Evolutionary conservation across 2,797 vertebrate species (phyloP).

Genomic region (Champsocephalus gunnari): DNA sequence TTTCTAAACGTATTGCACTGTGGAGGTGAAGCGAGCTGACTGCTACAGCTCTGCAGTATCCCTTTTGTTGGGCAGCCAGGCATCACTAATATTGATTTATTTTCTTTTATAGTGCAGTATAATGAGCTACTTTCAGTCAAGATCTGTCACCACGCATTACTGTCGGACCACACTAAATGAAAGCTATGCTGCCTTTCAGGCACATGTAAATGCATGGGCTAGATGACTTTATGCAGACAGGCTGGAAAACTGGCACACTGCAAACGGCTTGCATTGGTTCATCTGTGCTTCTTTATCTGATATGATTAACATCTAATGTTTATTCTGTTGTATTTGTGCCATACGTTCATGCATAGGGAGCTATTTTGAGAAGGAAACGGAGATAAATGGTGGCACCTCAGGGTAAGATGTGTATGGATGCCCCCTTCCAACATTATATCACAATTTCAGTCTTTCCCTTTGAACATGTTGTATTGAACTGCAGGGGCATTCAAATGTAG

Average conservation of each 20-base stretch:
- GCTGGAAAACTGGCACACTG: constrained; percentile 33
- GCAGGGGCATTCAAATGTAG: constrained; percentile 20
- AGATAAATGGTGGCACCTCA: constrained; percentile 26
- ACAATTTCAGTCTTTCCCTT: constrained; percentile 9
- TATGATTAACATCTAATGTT: constrained; percentile 40
- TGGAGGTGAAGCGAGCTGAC: constrained; percentile 34
- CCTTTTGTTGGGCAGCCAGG: constrained; percentile 43
- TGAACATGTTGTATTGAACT: constrained; percentile 3
- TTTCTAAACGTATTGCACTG: constrained; percentile 49
- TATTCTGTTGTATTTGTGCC: constrained; percentile 20
- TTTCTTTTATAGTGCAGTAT: constrained; percentile 55
- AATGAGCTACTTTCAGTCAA: constrained; percentile 71
- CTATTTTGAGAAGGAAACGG: constrained; percentile 40
- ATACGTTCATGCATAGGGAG: constrained; percentile 8
- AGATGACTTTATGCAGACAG: constrained; percentile 51
- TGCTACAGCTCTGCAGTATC: constrained; percentile 24
- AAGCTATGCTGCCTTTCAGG: constrained; percentile 53
- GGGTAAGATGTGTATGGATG: constrained; percentile 27
- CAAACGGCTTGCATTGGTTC: constrained; percentile 14
- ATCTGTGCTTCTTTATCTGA: constrained; percentile 33
- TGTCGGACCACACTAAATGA: constrained; percentile 43
- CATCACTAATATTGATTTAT: constrained; percentile 66
- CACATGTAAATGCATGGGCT: constrained; percentile 50
- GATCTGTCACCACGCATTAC: constrained; percentile 61
- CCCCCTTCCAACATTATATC: constrained; percentile 13